These are phyloP conservation scores for Clinocottus analis DNA, from an alignment of 2,113 vertebrate genomes.

Conservation along the genomic window DNA sequence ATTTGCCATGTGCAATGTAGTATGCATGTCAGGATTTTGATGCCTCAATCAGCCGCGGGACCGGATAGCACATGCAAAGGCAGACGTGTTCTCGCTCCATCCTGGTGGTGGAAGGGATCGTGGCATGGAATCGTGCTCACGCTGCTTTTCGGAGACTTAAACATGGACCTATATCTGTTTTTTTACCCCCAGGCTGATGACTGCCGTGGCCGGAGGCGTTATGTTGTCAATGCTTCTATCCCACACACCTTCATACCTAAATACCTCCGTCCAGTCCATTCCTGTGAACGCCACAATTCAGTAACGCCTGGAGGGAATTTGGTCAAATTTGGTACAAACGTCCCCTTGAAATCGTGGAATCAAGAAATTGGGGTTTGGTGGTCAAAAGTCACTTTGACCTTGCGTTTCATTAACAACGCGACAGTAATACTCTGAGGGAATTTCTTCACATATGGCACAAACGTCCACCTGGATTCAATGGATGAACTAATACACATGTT, in stretches of 20 bases:
- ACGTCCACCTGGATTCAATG: too few relatives aligned
- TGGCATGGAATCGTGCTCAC: neutral
- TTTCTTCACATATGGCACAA: too few relatives aligned
- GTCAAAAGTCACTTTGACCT: too few relatives aligned
- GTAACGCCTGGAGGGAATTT: too few relatives aligned
- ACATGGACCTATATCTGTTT: neutral
- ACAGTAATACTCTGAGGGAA: too few relatives aligned
- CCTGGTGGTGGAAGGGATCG: neutral
- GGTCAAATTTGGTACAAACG: too few relatives aligned
- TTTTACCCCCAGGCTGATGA: neutral
- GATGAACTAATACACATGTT: too few relatives aligned
- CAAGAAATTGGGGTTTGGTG: too few relatives aligned
- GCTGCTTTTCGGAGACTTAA: neutral
- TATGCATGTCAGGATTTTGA: constrained; percentile 54
- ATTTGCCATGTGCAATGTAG: constrained; percentile 58
- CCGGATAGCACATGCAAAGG: constrained; percentile 25
- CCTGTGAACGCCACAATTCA: too few relatives aligned
- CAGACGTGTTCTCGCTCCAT: constrained; percentile 3
- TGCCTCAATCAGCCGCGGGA: constrained; percentile 49
- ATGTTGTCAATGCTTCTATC: neutral
- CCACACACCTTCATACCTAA: neutral
- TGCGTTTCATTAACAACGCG: too few relatives aligned
- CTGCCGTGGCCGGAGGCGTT: neutral
- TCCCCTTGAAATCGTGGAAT: too few relatives aligned
- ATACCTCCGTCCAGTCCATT: too few relatives aligned